phyloP scores from a whole-genome alignment of 2,113 vertebrate species.

The Cinclus mexicanus region DNA sequence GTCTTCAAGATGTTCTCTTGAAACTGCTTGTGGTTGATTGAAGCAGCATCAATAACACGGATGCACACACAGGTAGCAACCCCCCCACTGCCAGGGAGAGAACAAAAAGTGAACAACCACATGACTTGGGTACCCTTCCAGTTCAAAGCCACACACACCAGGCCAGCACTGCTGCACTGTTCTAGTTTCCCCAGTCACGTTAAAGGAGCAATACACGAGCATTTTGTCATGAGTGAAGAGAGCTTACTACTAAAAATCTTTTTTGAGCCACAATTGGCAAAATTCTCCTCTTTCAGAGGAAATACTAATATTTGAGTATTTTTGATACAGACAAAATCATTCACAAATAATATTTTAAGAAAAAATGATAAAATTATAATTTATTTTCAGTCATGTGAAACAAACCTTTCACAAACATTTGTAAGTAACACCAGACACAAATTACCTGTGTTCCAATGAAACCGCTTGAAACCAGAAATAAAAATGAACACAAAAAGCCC shows the following conservation, averaged over 20 bases:
- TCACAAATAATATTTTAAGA: not conserved
- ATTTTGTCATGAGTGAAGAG: not conserved
- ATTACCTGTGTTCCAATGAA: not conserved
- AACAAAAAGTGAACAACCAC: not conserved
- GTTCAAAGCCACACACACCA: not conserved
- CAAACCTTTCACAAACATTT: not conserved
- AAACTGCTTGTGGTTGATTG: not conserved
- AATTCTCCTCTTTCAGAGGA: not conserved
- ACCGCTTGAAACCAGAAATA: not conserved
- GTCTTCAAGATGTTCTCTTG: slow-evolving; percentile 9
- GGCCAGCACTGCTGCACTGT: not conserved
- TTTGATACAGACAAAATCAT: not conserved
- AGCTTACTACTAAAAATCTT: not conserved
- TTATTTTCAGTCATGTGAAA: not conserved
- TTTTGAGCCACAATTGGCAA: not conserved
- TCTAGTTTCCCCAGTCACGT: not conserved
- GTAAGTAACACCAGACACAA: not conserved
- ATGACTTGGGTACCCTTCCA: not conserved
- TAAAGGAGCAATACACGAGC: fast-evolving
- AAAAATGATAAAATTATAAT: not conserved
- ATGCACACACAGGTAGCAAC: not conserved
- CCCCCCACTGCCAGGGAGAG: not conserved
- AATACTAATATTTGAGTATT: not conserved
- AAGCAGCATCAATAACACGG: not conserved
- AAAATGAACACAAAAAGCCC: not conserved